Base-by-base conservation (phyloP, 2,888 invertebrate species). In the Meiosimyza decipiens region DNA sequence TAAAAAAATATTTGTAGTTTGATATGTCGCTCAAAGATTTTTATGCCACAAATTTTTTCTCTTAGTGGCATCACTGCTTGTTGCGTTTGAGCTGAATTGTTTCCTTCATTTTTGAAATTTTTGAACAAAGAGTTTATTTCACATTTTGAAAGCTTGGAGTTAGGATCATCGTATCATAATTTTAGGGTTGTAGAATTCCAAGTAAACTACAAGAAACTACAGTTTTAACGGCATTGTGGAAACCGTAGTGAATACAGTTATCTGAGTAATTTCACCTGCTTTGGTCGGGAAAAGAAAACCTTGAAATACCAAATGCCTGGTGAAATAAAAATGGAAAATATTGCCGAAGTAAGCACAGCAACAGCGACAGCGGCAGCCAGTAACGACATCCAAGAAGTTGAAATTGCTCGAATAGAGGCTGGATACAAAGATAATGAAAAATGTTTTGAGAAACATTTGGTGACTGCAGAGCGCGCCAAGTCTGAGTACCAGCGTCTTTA, bases 401-500 rank as follows among this genome's bases (percentile, higher is more conserved):
- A 16, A 59, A 3, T 11, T 64, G 40, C 40, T 50, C 15, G 50
- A 50, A 64, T 49, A 28, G 57, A 69, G n/a, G 28, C 62, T 22
- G 76, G 51, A 0, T 71, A 66, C 13, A n/a, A 71, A 54, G 73
- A 76, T 71, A 75, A 74, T 52, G 72, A 73, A 12, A 51, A 51
- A 13, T 16, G 57, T 2, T 73, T 74, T 40, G 59, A 51, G 7
- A 18, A 63, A 64, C 69, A 73, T 69, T 74, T 65, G 55, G 66
- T 16, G 0, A 73, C 71, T 18, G 76, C 77, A 11, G 73, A 79
- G 71, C 70, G 71, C 51, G 75, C 77, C 54, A 77, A 77, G 63
- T 68, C 65, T n/a, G 75, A 76, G n/a, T 81, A 81, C 72, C 51
- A 74, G 13, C 60, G 75, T 1, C 55, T 74, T n/a, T 81, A 79